Evolutionary conservation across 2,888 invertebrate species (phyloP).

Genomic region (Andricus curvator): DNA sequence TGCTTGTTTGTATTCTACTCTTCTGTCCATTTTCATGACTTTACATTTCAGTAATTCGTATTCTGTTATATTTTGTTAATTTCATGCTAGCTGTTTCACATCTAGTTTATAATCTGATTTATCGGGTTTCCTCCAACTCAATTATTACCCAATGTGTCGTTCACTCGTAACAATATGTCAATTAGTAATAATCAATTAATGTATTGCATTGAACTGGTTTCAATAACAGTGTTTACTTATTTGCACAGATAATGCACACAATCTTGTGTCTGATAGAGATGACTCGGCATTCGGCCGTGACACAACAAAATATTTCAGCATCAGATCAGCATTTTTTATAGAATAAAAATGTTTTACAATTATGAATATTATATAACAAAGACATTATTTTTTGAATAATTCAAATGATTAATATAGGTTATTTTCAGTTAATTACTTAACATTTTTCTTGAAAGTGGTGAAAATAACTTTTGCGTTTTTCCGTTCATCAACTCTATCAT

Average conservation of each 20-base stretch:
- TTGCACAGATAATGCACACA: neutral
- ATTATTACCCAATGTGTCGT: conserved; percentile 3
- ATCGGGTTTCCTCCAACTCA: neutral
- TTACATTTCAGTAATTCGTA: neutral
- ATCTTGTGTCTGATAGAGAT: neutral
- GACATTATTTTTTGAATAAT: too few species aligned
- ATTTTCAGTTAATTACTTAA: neutral
- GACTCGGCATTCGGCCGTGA: neutral
- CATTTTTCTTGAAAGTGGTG: neutral
- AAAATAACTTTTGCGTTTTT: neutral
- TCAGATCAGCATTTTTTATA: neutral
- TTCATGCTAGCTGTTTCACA: neutral
- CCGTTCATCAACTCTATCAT: neutral
- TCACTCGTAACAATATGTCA: conserved; percentile 11
- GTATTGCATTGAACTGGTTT: neutral
- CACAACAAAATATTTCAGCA: neutral
- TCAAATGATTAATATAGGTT: too few species aligned
- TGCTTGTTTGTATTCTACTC: neutral
- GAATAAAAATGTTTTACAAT: too few species aligned
- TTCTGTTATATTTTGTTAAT: neutral
- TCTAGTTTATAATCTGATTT: neutral
- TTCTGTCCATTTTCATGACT: neutral
- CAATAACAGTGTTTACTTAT: neutral
- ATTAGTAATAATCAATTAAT: conserved; percentile 1
- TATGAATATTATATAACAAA: neutral